Percentiles rank a stretch among this genome's conserved stretches.
Conservation (phyloP, 2,113 vertebrate species). For the Aptenodytes patagonicus region DNA sequence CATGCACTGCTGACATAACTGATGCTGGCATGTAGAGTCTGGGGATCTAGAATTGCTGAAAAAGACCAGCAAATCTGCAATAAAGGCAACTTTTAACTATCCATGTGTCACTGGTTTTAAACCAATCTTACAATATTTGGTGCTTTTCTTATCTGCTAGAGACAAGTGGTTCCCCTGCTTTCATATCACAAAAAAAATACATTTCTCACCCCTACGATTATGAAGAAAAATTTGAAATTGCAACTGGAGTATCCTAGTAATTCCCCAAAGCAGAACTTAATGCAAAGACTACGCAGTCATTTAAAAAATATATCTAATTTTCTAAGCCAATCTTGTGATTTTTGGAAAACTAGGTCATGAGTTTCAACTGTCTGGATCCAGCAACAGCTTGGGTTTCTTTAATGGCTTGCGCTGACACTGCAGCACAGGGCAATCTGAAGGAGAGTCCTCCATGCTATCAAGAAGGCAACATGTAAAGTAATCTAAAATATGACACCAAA, state of each 20-base stretch:
- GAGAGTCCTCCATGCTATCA: neutral
- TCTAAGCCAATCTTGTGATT: neutral
- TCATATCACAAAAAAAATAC: neutral
- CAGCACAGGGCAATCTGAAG: neutral
- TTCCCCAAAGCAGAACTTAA: neutral
- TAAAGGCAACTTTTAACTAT: neutral
- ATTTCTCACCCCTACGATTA: neutral
- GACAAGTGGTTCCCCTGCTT: accelerated
- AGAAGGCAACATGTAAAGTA: neutral
- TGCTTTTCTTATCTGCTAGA: neutral
- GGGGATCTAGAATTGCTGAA: neutral
- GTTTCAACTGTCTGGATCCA: neutral
- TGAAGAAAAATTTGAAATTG: neutral
- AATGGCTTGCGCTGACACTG: neutral
- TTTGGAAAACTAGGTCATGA: neutral
- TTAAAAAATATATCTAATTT: neutral
- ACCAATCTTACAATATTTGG: neutral
- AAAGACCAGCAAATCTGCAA: neutral
- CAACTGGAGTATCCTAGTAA: neutral
- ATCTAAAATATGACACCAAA: neutral
- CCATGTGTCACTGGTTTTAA: neutral
- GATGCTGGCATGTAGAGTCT: accelerated
- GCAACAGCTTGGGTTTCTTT: neutral
- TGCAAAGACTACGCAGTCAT: neutral
- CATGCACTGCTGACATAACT: neutral